These are phyloP conservation scores for Echinops telfairi DNA, from an alignment of 2,113 vertebrate genomes.

Conservation along the genomic window DNA sequence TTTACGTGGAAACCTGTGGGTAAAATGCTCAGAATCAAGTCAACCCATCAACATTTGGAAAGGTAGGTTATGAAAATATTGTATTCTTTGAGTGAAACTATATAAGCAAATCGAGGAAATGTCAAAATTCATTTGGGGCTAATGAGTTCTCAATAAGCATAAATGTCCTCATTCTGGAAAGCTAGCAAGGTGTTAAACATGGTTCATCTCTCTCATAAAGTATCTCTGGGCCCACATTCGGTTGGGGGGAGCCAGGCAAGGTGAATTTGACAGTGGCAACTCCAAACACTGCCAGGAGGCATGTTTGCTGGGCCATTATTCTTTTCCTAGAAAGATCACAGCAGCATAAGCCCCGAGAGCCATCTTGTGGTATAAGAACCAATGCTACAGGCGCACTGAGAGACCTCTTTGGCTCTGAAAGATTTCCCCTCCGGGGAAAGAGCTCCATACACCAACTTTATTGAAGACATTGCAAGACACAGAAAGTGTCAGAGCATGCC, in stretches of 20 bases:
- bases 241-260: background rate
- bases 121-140: background rate
- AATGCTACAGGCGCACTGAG: background rate
- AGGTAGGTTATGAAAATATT: slow-evolving; percentile 74
- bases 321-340: background rate
- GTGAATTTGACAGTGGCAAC: background rate
- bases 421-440: background rate
- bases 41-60: slow-evolving; percentile 86
- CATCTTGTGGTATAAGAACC: background rate
- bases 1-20: slow-evolving; percentile 84
- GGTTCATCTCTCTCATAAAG: background rate
- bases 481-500: background rate
- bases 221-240: background rate
- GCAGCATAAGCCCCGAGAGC: background rate
- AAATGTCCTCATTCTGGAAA: background rate
- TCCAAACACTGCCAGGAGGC: background rate
- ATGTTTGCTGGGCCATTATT: background rate
- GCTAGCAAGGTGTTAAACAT: background rate
- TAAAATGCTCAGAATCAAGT: slow-evolving; percentile 76
- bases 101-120: background rate
- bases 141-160: background rate
- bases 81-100: background rate
- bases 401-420: background rate
- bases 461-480: background rate
- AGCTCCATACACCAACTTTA: background rate